Evolutionary conservation across 2,797 vertebrate genomes (phyloP), one percentile per base, ranked within the genome.

Genomic region (Cuniculus paca): DNA sequence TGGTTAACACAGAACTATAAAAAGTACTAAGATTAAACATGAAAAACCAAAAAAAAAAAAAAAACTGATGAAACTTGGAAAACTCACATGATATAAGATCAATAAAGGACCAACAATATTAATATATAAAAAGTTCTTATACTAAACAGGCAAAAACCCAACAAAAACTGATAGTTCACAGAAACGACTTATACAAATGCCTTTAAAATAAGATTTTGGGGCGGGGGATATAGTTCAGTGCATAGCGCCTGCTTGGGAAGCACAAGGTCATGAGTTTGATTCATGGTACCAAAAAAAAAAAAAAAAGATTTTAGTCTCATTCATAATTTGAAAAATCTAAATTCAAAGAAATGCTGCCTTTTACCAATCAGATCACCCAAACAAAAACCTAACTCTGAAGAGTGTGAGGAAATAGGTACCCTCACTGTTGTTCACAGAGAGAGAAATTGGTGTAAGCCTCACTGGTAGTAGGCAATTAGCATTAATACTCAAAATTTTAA

Each of bases 21-120:
- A 72, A 95, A 88, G 7, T 58, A 60, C 1, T 17, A 83, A 52
- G 52, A 63, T 26, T n/a, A 87, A 83, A 85, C 28, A 91, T 8
- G 52, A 52, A 94, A 88, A 91, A 93, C 6, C 88, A 83, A 68
- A 95, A 31, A 6, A 36, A 85, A 85, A 83, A 93, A 19, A 26
- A 39, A 26, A 92, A 80, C 0, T 77, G 58, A 84, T 39, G 84
- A 84, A 90, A 83, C 20, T 60, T n/a, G 39, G 58, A 88, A 74
- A 77, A 54, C 7, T 81, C 17, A 7, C 6, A 61, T 61, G 52
- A 60, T 34, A 4, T 48, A 72, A 93, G 48, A 63, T 60, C 31
- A 95, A 45, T 36, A 61, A 90, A 83, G 16, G 45, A 26, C 54
- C 48, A 85, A 45, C 31, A 68, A 90, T 4, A 34, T 90, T 82